Conservation (phyloP, 2,888 invertebrate species). For the Odontocerum albicorne region DNA sequence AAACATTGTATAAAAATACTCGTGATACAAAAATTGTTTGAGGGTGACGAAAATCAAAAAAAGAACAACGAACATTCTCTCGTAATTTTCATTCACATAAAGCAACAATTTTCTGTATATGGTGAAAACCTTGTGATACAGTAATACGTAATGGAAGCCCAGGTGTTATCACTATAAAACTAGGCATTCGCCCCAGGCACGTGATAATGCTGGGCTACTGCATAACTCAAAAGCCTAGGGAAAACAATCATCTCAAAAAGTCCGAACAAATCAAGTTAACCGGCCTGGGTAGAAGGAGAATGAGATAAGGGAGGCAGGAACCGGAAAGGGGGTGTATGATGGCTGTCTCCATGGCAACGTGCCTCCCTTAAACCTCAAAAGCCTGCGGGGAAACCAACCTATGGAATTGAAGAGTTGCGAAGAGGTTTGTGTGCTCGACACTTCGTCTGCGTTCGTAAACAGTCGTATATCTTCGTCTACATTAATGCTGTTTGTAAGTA, state of each 20-base stretch:
- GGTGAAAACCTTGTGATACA: no score
- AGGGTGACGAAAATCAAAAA: no score
- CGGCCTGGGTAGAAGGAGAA: slow-evolving; percentile 23
- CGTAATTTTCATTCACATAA: no score
- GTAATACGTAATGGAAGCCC: no score
- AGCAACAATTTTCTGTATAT: no score
- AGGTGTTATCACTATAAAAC: slow-evolving; percentile 11
- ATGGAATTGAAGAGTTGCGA: slow-evolving; percentile 32
- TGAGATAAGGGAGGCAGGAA: slow-evolving; percentile 12
- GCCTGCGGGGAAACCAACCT: slow-evolving; percentile 29
- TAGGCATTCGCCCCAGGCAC: slow-evolving; percentile 28
- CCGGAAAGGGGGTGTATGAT: slow-evolving; percentile 25
- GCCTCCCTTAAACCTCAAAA: slow-evolving; percentile 20
- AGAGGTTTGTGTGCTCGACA: slow-evolving; percentile 39
- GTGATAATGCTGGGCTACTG: slow-evolving; percentile 30
- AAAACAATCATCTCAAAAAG: slow-evolving; percentile 35
- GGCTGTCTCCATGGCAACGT: slow-evolving; percentile 36
- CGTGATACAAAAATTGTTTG: no score
- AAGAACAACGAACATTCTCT: no score
- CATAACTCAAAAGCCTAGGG: slow-evolving; percentile 30
- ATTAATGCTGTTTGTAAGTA: no score
- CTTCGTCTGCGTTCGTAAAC: slow-evolving; percentile 41
- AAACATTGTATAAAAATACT: no score
- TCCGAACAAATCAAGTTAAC: slow-evolving; percentile 34
- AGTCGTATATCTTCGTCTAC: slow-evolving; percentile 34